Evolutionary conservation across 2,113 vertebrate genomes (phyloP).

Genomic region (Cyanoderma ruficeps): DNA sequence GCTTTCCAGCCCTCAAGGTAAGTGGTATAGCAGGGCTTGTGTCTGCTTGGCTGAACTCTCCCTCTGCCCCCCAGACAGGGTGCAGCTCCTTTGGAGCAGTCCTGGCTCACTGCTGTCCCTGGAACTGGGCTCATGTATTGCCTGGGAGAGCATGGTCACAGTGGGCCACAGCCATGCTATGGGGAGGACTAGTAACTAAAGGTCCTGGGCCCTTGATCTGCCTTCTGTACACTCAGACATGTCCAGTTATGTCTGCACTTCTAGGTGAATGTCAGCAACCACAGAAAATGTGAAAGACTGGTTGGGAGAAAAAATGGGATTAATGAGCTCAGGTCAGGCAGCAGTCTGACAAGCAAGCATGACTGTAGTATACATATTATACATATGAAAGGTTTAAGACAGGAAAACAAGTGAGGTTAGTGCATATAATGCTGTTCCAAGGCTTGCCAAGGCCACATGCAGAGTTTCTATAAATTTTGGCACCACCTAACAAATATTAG

Average conservation of each 20-base stretch:
- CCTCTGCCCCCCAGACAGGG: not conserved
- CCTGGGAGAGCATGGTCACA: not conserved
- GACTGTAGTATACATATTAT: too few relatives aligned
- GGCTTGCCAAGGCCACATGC: not conserved
- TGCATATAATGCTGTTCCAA: not conserved
- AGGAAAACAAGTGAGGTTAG: not conserved
- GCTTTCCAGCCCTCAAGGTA: not conserved
- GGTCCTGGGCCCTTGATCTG: not conserved
- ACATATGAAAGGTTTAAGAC: not conserved
- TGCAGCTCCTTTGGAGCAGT: not conserved
- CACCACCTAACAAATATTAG: not conserved
- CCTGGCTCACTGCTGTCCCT: not conserved
- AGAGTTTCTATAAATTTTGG: not conserved
- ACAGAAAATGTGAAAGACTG: not conserved
- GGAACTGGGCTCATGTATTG: not conserved
- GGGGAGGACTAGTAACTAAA: not conserved
- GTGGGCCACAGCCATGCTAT: fast-evolving
- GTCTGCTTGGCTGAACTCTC: not conserved
- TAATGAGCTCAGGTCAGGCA: not conserved
- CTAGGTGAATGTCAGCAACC: not conserved
- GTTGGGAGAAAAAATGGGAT: not conserved
- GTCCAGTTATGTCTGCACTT: not conserved
- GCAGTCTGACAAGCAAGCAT: not conserved
- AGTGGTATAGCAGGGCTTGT: not conserved
- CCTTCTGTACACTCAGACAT: not conserved